phyloP scores from a whole-genome alignment of 2,797 vertebrate genomes.

The Lutjanus campechanus region DNA sequence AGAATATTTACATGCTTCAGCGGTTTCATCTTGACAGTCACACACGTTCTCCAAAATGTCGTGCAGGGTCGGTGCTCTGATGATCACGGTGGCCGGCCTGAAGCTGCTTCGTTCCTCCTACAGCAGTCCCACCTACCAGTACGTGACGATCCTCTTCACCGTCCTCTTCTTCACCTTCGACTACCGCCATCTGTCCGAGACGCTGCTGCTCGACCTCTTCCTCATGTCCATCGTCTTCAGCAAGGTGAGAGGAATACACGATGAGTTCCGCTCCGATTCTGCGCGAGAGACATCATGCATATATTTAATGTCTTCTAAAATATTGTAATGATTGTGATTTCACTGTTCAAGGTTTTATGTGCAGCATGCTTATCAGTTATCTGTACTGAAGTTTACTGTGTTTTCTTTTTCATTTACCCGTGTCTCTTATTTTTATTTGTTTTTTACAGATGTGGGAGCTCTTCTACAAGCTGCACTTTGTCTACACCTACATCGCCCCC shows the following conservation, averaged over 20 bases:
- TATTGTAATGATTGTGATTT: not conserved
- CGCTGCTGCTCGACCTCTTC: slow-evolving; percentile 97
- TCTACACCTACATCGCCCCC: slow-evolving; percentile 98
- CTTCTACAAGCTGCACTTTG: slow-evolving; percentile 96
- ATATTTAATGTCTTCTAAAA: not conserved
- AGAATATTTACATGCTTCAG: not conserved
- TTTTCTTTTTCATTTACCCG: slow-evolving; percentile 18
- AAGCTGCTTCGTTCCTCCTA: slow-evolving; percentile 97
- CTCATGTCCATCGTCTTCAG: slow-evolving; percentile 98
- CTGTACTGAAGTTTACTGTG: not conserved
- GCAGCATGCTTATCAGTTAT: not conserved
- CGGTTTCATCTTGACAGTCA: not conserved
- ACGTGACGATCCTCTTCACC: slow-evolving; percentile 96
- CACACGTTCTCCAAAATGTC: not conserved
- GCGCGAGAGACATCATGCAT: not conserved
- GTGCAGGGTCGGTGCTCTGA: slow-evolving; percentile 92
- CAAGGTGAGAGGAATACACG: slow-evolving; percentile 87
- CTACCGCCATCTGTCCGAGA: slow-evolving; percentile 95
- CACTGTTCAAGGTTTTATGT: not conserved
- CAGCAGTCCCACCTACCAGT: slow-evolving; percentile 97
- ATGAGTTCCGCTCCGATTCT: not conserved
- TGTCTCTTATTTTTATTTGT: not conserved
- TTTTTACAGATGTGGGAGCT: slow-evolving; percentile 93
- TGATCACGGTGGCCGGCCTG: slow-evolving; percentile 97
- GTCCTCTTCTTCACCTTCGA: slow-evolving; percentile 99